Evolutionary conservation across 2,888 invertebrate species (phyloP).

Genomic region (Ormyrus rosae): DNA sequence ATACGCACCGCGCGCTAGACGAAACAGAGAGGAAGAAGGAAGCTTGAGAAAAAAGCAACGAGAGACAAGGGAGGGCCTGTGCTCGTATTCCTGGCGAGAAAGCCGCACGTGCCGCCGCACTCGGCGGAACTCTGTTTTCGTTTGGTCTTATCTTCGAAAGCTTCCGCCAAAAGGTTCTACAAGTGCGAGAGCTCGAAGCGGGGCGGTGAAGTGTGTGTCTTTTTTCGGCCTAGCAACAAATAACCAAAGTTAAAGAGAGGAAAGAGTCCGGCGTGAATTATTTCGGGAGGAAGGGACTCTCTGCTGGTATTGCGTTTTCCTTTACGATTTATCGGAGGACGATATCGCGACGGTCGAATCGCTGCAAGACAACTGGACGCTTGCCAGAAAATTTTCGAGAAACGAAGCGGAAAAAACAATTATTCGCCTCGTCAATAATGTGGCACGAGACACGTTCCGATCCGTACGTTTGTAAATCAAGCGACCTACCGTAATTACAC

Average conservation of each 20-base stretch:
- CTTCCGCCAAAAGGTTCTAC: slow-evolving; percentile 11
- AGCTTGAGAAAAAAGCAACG: neutral
- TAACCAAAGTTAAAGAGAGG: neutral
- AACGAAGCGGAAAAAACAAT: slow-evolving; percentile 45
- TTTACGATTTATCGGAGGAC: slow-evolving; percentile 44
- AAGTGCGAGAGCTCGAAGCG: slow-evolving; percentile 24
- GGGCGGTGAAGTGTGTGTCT: slow-evolving; percentile 5
- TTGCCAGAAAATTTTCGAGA: slow-evolving; percentile 48
- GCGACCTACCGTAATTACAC: slow-evolving; percentile 24
- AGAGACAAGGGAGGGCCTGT: slow-evolving; percentile 19
- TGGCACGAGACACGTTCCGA: neutral
- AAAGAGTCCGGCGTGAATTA: slow-evolving; percentile 29
- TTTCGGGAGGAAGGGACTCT: neutral
- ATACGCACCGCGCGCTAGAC: slow-evolving; percentile 22
- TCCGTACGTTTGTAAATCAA: slow-evolving; percentile 35
- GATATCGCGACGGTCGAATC: slow-evolving; percentile 43
- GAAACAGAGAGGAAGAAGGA: slow-evolving; percentile 30
- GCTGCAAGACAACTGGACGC: slow-evolving; percentile 48
- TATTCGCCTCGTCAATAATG: slow-evolving; percentile 35
- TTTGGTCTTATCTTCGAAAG: slow-evolving; percentile 38
- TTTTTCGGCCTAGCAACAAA: slow-evolving; percentile 36
- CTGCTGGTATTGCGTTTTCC: slow-evolving; percentile 26
- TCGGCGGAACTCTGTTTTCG: slow-evolving; percentile 31
- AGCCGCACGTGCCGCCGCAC: slow-evolving; percentile 33
- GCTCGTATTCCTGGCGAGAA: slow-evolving; percentile 29